A percentile compares a stretch with the other conserved stretches of the same genome.
phyloP scores from a whole-genome alignment of 23 tunicate species.

The Corella eumyota region DNA sequence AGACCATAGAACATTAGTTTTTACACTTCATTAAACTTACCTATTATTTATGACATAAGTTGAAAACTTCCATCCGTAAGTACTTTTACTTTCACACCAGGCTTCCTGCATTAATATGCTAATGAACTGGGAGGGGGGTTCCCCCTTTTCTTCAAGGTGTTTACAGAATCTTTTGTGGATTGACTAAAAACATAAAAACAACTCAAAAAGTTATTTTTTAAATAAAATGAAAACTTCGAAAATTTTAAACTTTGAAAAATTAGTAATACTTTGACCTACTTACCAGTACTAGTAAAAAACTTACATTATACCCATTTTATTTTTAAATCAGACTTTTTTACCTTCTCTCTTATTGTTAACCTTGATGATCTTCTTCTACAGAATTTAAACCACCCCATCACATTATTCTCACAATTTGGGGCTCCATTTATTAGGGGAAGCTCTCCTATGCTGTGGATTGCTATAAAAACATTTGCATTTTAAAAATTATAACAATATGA shows the following conservation, averaged over 20 bases:
- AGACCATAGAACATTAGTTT: no score
- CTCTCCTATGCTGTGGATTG: slow-evolving; percentile 4
- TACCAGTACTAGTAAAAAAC: slow-evolving; percentile 2
- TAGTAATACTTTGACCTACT: background rate
- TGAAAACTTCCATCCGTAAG: slow-evolving; percentile 45
- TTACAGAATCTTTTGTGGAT: slow-evolving; percentile 36
- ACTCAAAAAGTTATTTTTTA: background rate
- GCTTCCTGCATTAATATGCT: slow-evolving; percentile 45
- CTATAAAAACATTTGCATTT: no score
- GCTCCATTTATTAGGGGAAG: slow-evolving; percentile 6
- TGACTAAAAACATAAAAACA: slow-evolving; percentile 10
- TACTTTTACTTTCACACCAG: slow-evolving; percentile 28
- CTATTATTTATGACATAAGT: slow-evolving; percentile 15
- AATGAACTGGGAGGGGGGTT: slow-evolving; percentile 10
- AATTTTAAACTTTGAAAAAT: background rate
- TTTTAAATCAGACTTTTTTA: background rate
- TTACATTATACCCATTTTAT: no score
- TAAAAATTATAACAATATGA: no score
- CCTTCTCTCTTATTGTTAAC: slow-evolving; percentile 54
- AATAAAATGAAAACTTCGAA: background rate
- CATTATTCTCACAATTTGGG: slow-evolving; percentile 9
- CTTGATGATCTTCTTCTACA: slow-evolving; percentile 45
- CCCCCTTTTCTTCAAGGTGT: slow-evolving; percentile 1
- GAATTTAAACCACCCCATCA: slow-evolving; percentile 51
- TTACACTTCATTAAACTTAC: no score